These are phyloP conservation scores for Notothenia coriiceps DNA, from an alignment of 2,113 vertebrate genomes.

Conservation along the genomic window DNA sequence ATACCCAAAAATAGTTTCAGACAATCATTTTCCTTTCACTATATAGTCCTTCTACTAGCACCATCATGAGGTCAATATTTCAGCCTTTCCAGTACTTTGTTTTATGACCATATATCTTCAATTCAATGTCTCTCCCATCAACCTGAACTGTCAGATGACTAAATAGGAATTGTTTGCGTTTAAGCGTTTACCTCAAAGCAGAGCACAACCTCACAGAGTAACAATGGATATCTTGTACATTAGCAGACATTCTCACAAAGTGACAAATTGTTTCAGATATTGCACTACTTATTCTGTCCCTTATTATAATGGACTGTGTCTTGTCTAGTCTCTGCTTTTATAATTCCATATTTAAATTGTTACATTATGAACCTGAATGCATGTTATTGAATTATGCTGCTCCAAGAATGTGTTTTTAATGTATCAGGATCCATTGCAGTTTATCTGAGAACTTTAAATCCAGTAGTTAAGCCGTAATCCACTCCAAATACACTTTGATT, in stretches of 20 bases:
- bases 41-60: neutral
- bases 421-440: constrained; percentile 44
- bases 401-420: constrained; percentile 40
- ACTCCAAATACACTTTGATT: constrained; percentile 77
- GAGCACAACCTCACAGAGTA: neutral
- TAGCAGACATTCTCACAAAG: constrained; percentile 2
- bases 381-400: constrained; percentile 50
- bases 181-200: neutral
- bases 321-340: constrained; percentile 33
- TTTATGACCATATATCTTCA: too few relatives aligned
- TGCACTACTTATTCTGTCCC: neutral
- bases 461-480: constrained; percentile 50
- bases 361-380: constrained; percentile 38
- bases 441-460: constrained; percentile 56
- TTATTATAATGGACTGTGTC: constrained; percentile 24
- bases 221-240: neutral
- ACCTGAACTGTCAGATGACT: too few relatives aligned
- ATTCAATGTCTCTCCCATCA: too few relatives aligned
- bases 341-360: constrained; percentile 27
- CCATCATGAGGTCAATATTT: neutral
- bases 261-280: constrained; percentile 16
- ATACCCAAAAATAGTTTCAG: neutral
- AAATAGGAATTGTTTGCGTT: neutral
- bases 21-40: neutral
- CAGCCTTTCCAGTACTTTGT: neutral